Evolutionary conservation across 2,888 invertebrate genomes (phyloP).

Genomic region (Agriopis aurantiaria): DNA sequence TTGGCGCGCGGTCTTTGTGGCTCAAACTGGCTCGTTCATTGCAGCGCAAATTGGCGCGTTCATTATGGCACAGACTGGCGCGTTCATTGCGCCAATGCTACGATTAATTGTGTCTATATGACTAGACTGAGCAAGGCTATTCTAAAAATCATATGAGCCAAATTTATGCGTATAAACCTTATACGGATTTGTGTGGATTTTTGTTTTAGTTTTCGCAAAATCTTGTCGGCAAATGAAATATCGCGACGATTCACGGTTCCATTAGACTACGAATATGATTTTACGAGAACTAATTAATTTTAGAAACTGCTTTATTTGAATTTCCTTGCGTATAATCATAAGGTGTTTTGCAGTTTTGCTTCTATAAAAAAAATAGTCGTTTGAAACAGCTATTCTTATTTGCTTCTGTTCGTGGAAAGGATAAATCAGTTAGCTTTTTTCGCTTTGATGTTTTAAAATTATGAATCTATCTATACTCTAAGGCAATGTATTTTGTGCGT

Average conservation of each 20-base stretch:
- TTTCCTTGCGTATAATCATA: conserved; percentile 19
- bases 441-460: conserved; percentile 59
- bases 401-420: conserved; percentile 36
- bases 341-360: conserved; percentile 23
- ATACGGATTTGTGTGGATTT: neutral
- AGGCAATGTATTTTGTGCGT: conserved; percentile 68
- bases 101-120: too few relatives aligned
- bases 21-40: neutral
- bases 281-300: neutral
- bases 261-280: conserved; percentile 9
- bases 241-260: conserved; percentile 4
- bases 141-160: neutral
- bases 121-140: neutral
- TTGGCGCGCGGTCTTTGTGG: neutral
- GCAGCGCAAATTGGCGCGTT: neutral
- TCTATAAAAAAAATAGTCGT: conserved; percentile 1
- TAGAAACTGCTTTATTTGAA: conserved; percentile 24
- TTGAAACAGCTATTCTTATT: conserved; percentile 11
- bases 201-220: neutral
- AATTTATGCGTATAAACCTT: neutral
- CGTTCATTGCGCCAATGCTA: neutral
- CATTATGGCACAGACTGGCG: too few relatives aligned
- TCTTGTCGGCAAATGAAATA: conserved; percentile 17
- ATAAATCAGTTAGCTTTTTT: conserved; percentile 49
- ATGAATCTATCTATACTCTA: conserved; percentile 50